phyloP scores from a whole-genome alignment of 2,797 vertebrate genomes.

The Columba guinea region DNA sequence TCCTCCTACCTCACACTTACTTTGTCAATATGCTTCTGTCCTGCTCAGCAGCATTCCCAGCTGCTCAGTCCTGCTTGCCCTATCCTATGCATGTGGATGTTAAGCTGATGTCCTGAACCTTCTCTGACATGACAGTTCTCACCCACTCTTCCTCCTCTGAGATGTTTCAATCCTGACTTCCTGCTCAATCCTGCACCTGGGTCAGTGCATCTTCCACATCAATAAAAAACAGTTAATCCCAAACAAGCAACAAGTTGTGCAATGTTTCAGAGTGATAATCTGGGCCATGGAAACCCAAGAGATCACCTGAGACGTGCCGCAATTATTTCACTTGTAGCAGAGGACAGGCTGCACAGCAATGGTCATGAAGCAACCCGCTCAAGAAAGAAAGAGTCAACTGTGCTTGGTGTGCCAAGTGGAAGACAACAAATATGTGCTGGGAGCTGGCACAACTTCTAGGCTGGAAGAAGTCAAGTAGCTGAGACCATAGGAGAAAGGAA shows the following conservation, averaged over 20 bases:
- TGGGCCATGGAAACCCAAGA: background rate
- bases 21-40: background rate
- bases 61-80: background rate
- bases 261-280: background rate
- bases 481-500: conserved; percentile 14
- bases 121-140: background rate
- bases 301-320: background rate
- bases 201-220: background rate
- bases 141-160: background rate
- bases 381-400: background rate
- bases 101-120: background rate
- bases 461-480: conserved; percentile 24
- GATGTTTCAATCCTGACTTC: background rate
- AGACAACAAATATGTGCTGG: background rate
- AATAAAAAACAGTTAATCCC: background rate
- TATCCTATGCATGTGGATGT: background rate
- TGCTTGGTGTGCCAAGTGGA: background rate
- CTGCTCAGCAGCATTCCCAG: background rate
- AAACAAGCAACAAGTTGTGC: background rate
- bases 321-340: background rate
- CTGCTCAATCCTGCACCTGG: background rate
- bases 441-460: background rate
- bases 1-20: background rate
- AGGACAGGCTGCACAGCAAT: background rate
- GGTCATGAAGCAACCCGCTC: background rate